Base-by-base conservation (phyloP, 1,140 invertebrate species). In the Anthonomus grandis region DNA sequence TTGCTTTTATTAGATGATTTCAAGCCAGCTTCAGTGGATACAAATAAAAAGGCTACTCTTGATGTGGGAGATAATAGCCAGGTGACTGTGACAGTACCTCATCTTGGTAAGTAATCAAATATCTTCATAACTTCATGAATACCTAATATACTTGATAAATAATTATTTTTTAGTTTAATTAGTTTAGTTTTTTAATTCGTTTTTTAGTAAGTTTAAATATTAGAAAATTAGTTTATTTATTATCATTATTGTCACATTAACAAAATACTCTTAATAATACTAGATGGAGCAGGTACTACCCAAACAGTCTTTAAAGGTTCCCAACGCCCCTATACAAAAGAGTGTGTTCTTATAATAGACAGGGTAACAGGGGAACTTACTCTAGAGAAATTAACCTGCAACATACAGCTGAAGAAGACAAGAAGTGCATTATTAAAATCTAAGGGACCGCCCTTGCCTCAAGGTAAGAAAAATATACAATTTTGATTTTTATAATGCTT, bases 281-380 rank as follows among this genome's bases (percentile, higher is more conserved):
- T 61, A 79, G 86, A 93, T 78, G 90, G 90, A 56, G 86, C 90
- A 59, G 92, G 91, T 24, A 86, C 88, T 25, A 83, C 87, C 47
- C 88, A 94, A 64, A 96, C 93, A 57, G 89, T 97, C 46, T 97
- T 95, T 74, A 95, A 93, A 77, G 94, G 95, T 38, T 91, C 90
- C 67, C 89, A 95, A 70, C 83, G 87, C 69, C 90, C 91, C 34
- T 92, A 91, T 73, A 81, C 85, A 45, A 91, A 84, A 79, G 94
- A 97, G 79, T 98, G 94, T 79, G 90, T 98, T 37, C 80, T 97
- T 8, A 94, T 98, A 47, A 91, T 95, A 61, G 93, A 97, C 74
- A 85, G 86, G 72, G 78, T 81, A 36, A 97, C 93, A 2, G 93
- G 94, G 44, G 91, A 94, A 76, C 89, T 97, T 62, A 94, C 89